Base-by-base conservation (phyloP, 2,797 vertebrate genomes). In the Meriones psammophilus region DNA sequence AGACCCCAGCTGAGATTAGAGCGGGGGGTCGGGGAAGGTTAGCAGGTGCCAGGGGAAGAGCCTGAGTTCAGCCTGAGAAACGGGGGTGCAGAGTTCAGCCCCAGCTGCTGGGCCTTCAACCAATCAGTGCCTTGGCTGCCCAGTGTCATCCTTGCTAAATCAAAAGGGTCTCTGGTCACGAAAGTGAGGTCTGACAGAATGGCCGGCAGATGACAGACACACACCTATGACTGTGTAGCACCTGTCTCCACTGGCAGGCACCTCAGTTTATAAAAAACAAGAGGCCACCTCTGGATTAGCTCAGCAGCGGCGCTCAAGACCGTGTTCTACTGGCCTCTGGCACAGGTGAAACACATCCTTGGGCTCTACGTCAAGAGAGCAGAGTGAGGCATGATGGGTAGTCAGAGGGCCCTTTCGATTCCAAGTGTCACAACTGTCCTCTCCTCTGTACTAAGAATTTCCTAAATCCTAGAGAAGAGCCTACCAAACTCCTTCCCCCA, bases 1-100 rank as follows among this genome's bases (percentile, higher is more conserved):
- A 81, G 69, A 76, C 89, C 54, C 28, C n/a, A 69, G n/a, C 84
- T 85, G 86, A 85, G 88, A 81, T 92, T 64, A 85, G 56, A 74
- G 42, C 1, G 8, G 50, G n/a, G n/a, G n/a, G n/a, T n/a, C n/a
- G n/a, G 42, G 42, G 42, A 5, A 42, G 42, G 42, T 42, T 42
- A 69, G 92, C 87, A 84, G 78, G 88, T 46, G 76, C 85, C 42
- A 14, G 68, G 56, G 28, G 15, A 36, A 93, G 17, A 81, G 15
- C 28, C 56, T 89, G 94, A n/a, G 58, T 60, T 79, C 73, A 71
- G n/a, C 24, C 79, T 60, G 42, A 84, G 4, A 64, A 84, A 77
- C 0, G 74, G 6, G 28, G 33, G 14, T 58, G 84, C 50, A 20
- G 26, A 64, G 71, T 56, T 58, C 36, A 42, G 86, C 24, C 71